phyloP scores from a whole-genome alignment of 2,888 invertebrate genomes.

The Mayetiola destructor region DNA sequence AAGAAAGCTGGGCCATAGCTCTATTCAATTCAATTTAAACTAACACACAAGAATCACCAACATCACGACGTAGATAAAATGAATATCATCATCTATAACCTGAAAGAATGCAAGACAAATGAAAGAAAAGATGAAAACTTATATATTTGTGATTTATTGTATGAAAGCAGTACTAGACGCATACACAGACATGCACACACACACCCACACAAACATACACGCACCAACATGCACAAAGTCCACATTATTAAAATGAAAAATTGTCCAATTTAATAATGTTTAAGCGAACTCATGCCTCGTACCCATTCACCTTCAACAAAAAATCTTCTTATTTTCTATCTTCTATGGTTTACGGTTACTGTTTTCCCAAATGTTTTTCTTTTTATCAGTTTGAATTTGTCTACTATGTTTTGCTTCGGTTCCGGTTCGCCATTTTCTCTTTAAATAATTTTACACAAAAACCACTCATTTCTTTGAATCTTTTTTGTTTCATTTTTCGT shows the following conservation, averaged over 20 bases:
- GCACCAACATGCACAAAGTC: not conserved
- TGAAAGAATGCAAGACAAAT: not conserved
- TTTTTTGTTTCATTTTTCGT: not conserved
- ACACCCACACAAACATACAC: not conserved
- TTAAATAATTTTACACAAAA: too few relatives aligned
- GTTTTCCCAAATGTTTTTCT: too few relatives aligned
- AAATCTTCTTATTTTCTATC: not conserved
- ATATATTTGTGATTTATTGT: conserved; percentile 9
- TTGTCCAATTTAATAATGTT: conserved; percentile 14
- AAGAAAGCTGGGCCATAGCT: too few relatives aligned
- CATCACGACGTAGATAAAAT: too few relatives aligned
- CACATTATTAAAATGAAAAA: conserved; percentile 14
- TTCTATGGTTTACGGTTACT: too few relatives aligned
- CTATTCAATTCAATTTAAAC: too few relatives aligned
- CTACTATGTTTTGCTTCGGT: too few relatives aligned
- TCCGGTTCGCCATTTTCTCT: not conserved
- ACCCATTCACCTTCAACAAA: too few relatives aligned
- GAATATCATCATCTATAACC: too few relatives aligned
- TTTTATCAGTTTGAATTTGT: too few relatives aligned
- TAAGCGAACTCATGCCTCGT: conserved; percentile 4
- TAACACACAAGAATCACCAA: too few relatives aligned
- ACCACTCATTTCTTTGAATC: too few relatives aligned
- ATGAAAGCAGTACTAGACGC: not conserved
- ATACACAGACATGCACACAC: not conserved
- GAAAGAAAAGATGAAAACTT: not conserved